Conservation (phyloP, 2,888 invertebrate species). For the Apamea epomidion region DNA sequence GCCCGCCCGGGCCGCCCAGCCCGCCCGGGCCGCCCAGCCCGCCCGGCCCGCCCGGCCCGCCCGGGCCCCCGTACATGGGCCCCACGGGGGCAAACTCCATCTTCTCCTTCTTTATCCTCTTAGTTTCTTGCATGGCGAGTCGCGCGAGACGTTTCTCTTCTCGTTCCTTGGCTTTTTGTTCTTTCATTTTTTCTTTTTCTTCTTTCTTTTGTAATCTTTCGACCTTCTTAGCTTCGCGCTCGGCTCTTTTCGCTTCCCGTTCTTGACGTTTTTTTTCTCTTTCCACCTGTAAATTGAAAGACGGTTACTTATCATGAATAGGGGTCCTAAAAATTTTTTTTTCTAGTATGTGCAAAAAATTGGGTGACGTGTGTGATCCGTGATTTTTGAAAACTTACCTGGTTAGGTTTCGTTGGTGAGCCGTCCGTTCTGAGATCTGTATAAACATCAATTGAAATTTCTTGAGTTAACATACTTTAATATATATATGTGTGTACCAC, state of each 20-base stretch:
- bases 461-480: conserved; percentile 4
- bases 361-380: neutral
- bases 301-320: neutral
- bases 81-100: conserved; percentile 71
- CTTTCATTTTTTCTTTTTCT: conserved; percentile 86
- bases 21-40: conserved; percentile 31
- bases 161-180: conserved; percentile 86
- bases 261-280: conserved; percentile 90
- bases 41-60: conserved; percentile 36
- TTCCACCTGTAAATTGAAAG: conserved; percentile 79
- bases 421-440: conserved; percentile 83
- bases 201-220: conserved; percentile 88
- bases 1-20: conserved; percentile 24
- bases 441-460: conserved; percentile 45
- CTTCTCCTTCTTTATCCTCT: conserved; percentile 83
- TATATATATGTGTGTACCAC: neutral
- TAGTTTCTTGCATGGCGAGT: conserved; percentile 85
- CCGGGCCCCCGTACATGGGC: conserved; percentile 61
- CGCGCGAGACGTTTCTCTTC: conserved; percentile 86
- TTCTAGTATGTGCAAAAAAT: neutral
- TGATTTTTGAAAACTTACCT: conserved; percentile 73
- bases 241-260: conserved; percentile 86
- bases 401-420: conserved; percentile 78
- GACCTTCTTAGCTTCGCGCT: conserved; percentile 85
- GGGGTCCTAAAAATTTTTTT: too few species aligned